Evolutionary conservation across 2,888 invertebrate species (phyloP).

Genomic region (Malthinus flaveolus): DNA sequence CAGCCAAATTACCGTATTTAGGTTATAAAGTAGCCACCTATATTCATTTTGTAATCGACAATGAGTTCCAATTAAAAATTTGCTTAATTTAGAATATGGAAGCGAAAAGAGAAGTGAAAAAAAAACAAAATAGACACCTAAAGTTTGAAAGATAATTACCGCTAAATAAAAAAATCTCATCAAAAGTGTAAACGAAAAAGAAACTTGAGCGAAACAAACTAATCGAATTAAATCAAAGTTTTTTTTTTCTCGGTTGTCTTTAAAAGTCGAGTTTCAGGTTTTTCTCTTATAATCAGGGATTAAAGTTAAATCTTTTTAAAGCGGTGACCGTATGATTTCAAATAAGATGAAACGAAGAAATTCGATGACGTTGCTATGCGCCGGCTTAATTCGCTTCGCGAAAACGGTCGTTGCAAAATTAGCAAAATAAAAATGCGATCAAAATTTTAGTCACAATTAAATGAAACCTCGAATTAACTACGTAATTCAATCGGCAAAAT

Average conservation of each 20-base stretch:
- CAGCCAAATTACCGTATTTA: too few species aligned
- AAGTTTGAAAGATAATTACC: conserved; percentile 27
- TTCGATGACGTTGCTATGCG: conserved; percentile 19
- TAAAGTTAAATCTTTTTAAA: conserved; percentile 23
- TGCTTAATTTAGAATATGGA: background rate
- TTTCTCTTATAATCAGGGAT: conserved; percentile 26
- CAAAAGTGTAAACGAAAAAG: conserved; percentile 28
- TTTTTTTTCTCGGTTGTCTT: conserved; percentile 24
- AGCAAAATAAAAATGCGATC: conserved; percentile 5
- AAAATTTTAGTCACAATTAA: conserved; percentile 29
- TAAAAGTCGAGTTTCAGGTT: conserved; percentile 19
- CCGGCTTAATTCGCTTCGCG: conserved; percentile 15
- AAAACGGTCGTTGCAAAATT: conserved; percentile 16
- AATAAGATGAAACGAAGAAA: conserved; percentile 16
- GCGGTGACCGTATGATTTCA: conserved; percentile 24
- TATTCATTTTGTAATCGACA: background rate
- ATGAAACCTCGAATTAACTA: conserved; percentile 34
- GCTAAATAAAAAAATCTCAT: conserved; percentile 28
- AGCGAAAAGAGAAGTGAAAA: too few species aligned
- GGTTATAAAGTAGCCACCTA: background rate
- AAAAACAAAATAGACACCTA: conserved; percentile 12
- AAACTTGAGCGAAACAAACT: conserved; percentile 26
- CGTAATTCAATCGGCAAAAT: conserved; percentile 37
- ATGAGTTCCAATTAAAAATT: conserved; percentile 3
- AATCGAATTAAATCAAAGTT: conserved; percentile 25